phyloP scores from a whole-genome alignment of 2,797 vertebrate genomes.

The Leuciscus waleckii region DNA sequence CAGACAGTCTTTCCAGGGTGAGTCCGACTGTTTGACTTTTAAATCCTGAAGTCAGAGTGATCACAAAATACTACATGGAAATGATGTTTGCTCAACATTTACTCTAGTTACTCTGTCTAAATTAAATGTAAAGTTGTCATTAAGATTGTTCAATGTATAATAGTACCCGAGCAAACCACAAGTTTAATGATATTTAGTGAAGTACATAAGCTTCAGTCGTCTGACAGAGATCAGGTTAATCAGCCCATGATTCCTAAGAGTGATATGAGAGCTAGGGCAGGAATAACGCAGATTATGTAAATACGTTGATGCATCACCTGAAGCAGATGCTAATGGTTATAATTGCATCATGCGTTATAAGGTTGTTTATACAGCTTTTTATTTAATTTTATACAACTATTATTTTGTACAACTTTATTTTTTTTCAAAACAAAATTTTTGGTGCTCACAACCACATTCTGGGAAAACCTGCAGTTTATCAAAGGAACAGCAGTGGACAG shows the following conservation, averaged over 20 bases:
- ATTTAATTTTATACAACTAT: neutral
- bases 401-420: neutral
- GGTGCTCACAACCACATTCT: no score
- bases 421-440: neutral
- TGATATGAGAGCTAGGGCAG: neutral
- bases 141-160: neutral
- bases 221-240: neutral
- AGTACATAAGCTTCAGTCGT: neutral
- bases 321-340: neutral
- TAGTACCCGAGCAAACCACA: neutral
- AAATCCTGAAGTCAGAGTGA: neutral
- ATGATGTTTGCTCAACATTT: neutral
- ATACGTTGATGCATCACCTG: neutral
- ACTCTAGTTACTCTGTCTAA: neutral
- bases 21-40: conserved; percentile 62
- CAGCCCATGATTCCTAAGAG: neutral
- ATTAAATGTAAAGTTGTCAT: neutral
- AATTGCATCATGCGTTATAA: no score
- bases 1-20: conserved; percentile 95
- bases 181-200: neutral
- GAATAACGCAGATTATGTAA: rapidly evolving
- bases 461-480: neutral
- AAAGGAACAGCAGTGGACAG: neutral
- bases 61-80: neutral
- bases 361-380: neutral